phyloP scores from a whole-genome alignment of 2,113 vertebrate genomes.

The Mustela nigripes region DNA sequence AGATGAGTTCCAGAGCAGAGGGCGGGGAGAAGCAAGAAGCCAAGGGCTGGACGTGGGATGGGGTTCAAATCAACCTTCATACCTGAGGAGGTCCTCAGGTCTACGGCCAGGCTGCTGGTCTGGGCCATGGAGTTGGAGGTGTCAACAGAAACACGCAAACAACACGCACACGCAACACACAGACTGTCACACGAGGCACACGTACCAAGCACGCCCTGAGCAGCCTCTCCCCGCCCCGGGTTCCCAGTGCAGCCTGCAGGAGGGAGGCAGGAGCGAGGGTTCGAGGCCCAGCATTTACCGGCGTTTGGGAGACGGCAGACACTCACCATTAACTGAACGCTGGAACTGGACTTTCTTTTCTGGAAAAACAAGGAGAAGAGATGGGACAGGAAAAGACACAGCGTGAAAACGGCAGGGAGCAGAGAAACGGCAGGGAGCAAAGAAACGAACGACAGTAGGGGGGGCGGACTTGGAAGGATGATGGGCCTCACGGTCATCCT shows the following conservation, averaged over 20 bases:
- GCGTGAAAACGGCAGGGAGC: slow-evolving; percentile 90
- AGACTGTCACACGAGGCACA: slow-evolving; percentile 79
- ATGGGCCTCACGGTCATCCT: slow-evolving; percentile 84
- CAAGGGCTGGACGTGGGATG: slow-evolving; percentile 83
- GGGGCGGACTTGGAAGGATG: slow-evolving; percentile 70
- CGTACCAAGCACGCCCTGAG: slow-evolving; percentile 85
- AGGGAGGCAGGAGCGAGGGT: slow-evolving; percentile 86
- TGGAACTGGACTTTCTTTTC: slow-evolving; percentile 97
- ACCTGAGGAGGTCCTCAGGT: slow-evolving; percentile 6
- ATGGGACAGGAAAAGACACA: slow-evolving; percentile 93
- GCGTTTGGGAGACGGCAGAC: slow-evolving; percentile 91
- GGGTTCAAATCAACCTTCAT: slow-evolving; percentile 80
- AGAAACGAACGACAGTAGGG: slow-evolving; percentile 70
- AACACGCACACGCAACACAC: slow-evolving; percentile 81
- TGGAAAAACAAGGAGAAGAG: slow-evolving; percentile 96
- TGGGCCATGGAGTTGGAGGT: slow-evolving; percentile 83
- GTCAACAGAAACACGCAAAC: slow-evolving; percentile 88
- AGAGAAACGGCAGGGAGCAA: slow-evolving; percentile 89
- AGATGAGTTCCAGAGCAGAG: slow-evolving; percentile 55
- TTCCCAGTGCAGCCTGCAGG: slow-evolving; percentile 85
- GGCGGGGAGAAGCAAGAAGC: slow-evolving; percentile 81
- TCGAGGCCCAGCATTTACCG: slow-evolving; percentile 89
- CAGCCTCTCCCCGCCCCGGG: slow-evolving; percentile 87
- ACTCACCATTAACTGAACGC: slow-evolving; percentile 97
- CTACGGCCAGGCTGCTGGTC: slow-evolving; percentile 81